Evolutionary conservation across 2,113 vertebrate species (phyloP), one percentile per base, ranked within the genome.

Genomic region (Nycticryphes semicollaris): DNA sequence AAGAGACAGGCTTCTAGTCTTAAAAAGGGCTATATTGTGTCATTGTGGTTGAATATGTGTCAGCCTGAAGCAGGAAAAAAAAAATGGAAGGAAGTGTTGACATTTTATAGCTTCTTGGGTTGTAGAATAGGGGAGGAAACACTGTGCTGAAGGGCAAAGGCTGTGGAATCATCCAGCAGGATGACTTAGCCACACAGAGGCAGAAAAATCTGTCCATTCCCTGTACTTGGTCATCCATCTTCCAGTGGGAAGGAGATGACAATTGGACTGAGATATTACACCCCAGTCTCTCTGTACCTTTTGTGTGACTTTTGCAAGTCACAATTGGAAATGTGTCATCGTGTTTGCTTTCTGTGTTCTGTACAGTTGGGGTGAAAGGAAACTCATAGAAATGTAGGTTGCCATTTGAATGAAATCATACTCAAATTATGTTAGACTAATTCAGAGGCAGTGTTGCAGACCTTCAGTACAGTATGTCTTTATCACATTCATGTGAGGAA

Each of bases 171-270:
- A 10, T 17, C 21, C 21, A 66, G 1, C 59, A 56, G 43, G 53
- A 53, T 14, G 37, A 4, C 14, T 47, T 12, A 7, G 20, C 5
- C 19, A 45, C 4, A 14, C 50, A 28, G 48, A 80, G n/a, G 39
- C 33, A 41, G 9, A 30, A 9, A 24, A 47, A 4, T 28, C 63
- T 73, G 33, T 43, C 24, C 20, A 1, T 27, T 45, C 11, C 11
- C 76, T 57, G 15, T 41, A 13, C 64, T 25, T 4, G 1, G 2
- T 15, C 31, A 19, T 4, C 54, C 23, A 28, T 3, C 14, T 33
- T 14, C n/a, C 64, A 12, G 27, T 3, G 54, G 2, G 6, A 0
- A 16, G 15, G 0, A 15, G 66, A 1, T 23, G 31, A 19, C 35
- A 39, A 2, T 1, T 18, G 62, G 50, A 12, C 37, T 6, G 69